These are phyloP conservation scores for Cirrhinus mrigala DNA, from an alignment of 2,797 vertebrate genomes.

Conservation along the genomic window DNA sequence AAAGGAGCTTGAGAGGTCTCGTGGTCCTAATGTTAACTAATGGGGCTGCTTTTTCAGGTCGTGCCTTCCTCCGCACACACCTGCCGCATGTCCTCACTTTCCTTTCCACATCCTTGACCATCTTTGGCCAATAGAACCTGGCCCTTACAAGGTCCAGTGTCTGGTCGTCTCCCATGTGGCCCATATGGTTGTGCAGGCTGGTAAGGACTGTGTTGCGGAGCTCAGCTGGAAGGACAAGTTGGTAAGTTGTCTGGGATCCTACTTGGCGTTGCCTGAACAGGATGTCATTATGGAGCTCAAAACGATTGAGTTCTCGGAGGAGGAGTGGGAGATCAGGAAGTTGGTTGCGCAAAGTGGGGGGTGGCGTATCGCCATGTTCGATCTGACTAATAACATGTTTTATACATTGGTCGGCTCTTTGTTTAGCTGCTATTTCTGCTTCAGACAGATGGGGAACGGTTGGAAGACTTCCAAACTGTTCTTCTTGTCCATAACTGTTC, in stretches of 20 bases:
- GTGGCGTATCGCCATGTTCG: neutral
- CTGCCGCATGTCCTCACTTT: neutral
- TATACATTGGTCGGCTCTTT: slow-evolving; percentile 42
- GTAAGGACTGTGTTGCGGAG: neutral
- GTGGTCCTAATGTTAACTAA: neutral
- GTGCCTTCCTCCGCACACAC: neutral
- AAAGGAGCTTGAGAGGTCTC: neutral
- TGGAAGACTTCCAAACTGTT: slow-evolving; percentile 4
- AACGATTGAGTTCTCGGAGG: slow-evolving; percentile 8
- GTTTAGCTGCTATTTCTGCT: slow-evolving; percentile 1
- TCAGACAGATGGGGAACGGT: slow-evolving; percentile 33
- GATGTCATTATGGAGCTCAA: slow-evolving; percentile 9
- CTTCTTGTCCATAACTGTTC: slow-evolving; percentile 20
- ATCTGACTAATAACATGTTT: slow-evolving; percentile 17
- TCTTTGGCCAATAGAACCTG: neutral
- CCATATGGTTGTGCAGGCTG: neutral
- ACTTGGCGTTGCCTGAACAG: slow-evolving; percentile 33
- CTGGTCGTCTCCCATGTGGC: neutral
- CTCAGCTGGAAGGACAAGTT: slow-evolving; percentile 42
- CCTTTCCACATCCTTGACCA: neutral
- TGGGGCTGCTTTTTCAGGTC: neutral
- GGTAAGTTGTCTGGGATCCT: neutral
- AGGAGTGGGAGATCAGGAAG: slow-evolving; percentile 34
- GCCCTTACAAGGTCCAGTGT: neutral
- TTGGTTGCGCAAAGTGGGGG: neutral